Base-by-base conservation (phyloP, 2,888 invertebrate genomes). In the Eristalis pertinax region DNA sequence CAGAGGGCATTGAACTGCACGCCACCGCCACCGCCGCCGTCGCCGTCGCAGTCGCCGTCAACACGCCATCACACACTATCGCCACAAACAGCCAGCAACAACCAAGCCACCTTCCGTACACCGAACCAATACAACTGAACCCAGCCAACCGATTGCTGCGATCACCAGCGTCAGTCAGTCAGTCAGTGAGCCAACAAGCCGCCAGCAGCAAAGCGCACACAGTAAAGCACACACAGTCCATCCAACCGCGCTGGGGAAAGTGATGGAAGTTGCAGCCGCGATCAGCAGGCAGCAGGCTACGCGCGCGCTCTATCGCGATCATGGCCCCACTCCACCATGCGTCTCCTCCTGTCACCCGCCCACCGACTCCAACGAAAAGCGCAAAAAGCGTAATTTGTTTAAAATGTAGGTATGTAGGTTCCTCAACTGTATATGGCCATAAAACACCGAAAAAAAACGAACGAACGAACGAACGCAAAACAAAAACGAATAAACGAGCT, bases 361-460 rank as follows among this genome's bases (percentile, higher is more conserved):
- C 26, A 8, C 13, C 11, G 11, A 26, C 4, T 11, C 50, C 19
- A 5, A 50, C 50, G 60, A 76, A 65, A 81, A 88, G 70, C 79
- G 69, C 81, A 81, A 87, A 89, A 90, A 90, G 90, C 91, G 91
- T 89, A 91, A 92, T 92, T 92, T 92, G 90, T 91, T 92, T 91
- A 90, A 91, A 91, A 91, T 92, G 91, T 92, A 91, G 92, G 92
- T 91, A 91, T 91, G 91, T 92, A 91, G 91, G 91, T 91, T 92
- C 91, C 92, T 91, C 90, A 91, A 91, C 90, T 90, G 90, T 90
- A 89, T 89, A 87, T 80, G 89, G 89, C 89, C 88, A 73, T 77
- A 80, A 89, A 79, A 89, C 2, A 24, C 3, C 60, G 11, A 26
- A 60, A 60, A 82, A 82, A 58, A 75, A 74, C 35, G 50, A n/a